A percentile compares a stretch with the other conserved stretches of the same genome.
These are phyloP conservation scores for Poeciliopsis occidentalis DNA, from an alignment of 2,113 vertebrate genomes.

Conservation along the genomic window DNA sequence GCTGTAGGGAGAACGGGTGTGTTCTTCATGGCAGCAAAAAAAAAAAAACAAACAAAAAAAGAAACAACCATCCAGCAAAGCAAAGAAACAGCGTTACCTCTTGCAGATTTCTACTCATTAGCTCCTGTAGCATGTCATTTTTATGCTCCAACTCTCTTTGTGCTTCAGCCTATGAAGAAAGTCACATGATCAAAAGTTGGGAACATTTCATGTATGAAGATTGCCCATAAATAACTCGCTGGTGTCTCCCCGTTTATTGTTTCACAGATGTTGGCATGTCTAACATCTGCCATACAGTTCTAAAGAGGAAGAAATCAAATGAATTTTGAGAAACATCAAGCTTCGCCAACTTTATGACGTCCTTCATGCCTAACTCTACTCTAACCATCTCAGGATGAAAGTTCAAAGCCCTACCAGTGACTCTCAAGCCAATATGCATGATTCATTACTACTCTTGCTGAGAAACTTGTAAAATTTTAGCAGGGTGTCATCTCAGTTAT, in stretches of 20 bases:
- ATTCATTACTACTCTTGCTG: too few species aligned
- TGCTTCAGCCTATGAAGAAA: constrained; percentile 79
- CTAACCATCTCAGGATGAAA: background rate
- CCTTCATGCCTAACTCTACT: background rate
- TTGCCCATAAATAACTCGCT: background rate
- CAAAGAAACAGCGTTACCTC: constrained; percentile 76
- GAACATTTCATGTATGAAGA: background rate
- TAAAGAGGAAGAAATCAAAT: background rate
- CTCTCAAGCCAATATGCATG: background rate
- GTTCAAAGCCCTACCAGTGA: background rate
- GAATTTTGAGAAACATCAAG: background rate
- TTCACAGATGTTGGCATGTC: background rate
- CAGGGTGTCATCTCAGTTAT: too few species aligned
- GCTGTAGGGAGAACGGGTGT: too few species aligned
- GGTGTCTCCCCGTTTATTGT: too few species aligned
- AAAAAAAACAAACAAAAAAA: background rate
- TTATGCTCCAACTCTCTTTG: constrained; percentile 88
- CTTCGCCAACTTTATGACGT: background rate
- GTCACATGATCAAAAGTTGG: background rate
- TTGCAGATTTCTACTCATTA: constrained; percentile 84
- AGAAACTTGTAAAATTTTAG: too few species aligned
- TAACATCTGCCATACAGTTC: background rate
- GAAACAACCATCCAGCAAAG: background rate
- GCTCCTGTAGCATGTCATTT: constrained; percentile 83
- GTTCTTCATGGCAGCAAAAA: too few species aligned